These are phyloP conservation scores for Tetranychus cinnabarinus DNA, from an alignment of 1,140 invertebrate genomes.

Conservation along the genomic window DNA sequence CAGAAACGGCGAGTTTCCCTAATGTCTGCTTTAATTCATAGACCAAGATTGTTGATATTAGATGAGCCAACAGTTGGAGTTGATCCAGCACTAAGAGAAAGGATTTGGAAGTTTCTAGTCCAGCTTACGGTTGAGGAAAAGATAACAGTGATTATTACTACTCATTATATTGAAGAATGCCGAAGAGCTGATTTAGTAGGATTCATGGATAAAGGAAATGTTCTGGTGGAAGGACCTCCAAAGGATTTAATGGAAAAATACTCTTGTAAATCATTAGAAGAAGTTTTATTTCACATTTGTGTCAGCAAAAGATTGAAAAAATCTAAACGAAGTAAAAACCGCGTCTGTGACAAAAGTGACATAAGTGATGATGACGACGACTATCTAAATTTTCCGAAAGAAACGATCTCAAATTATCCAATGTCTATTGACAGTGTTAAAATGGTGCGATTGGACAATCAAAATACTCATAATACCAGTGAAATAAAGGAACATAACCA, in stretches of 20 bases:
- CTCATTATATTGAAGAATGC: constrained; percentile 25
- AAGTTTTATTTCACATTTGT: constrained; percentile 75
- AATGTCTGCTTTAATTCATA: constrained; percentile 70
- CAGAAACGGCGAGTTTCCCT: constrained; percentile 76
- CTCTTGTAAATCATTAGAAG: constrained; percentile 56
- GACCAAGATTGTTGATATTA: constrained; percentile 78
- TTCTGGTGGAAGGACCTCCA: constrained; percentile 67
- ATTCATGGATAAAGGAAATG: constrained; percentile 6
- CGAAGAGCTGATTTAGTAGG: constrained; percentile 28
- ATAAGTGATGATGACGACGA: too few relatives aligned
- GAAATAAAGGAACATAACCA: too few relatives aligned
- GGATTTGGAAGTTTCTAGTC: constrained; percentile 40
- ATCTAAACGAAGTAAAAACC: too few relatives aligned
- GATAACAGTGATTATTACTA: constrained; percentile 22
- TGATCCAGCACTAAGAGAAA: constrained; percentile 61
- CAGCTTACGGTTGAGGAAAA: constrained; percentile 44
- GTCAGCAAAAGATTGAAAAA: too few relatives aligned
- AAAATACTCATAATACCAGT: too few relatives aligned
- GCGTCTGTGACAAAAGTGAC: too few relatives aligned
- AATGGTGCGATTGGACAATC: too few relatives aligned
- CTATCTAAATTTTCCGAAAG: too few relatives aligned
- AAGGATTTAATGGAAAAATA: constrained; percentile 54
- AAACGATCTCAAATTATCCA: too few relatives aligned
- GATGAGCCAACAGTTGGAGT: constrained; percentile 86
- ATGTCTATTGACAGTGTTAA: too few relatives aligned